These are phyloP conservation scores for Coranthus polyacanthus DNA, from an alignment of 2,797 vertebrate species.

Conservation along the genomic window DNA sequence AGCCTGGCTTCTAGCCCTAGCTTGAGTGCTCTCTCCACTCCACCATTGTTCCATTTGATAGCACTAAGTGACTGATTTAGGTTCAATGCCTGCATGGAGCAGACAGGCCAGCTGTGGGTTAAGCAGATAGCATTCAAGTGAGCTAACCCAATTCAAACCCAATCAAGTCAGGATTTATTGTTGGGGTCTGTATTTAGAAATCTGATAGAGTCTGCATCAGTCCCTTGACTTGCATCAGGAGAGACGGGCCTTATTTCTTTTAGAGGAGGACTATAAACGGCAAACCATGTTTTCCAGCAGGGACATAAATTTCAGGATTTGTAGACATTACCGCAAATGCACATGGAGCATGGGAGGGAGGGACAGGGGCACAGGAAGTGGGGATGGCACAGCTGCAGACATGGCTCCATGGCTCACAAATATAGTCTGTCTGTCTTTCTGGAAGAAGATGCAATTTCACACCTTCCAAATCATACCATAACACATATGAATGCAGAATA, in stretches of 20 bases:
- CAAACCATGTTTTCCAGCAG: conserved; percentile 87
- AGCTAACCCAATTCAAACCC: conserved; percentile 89
- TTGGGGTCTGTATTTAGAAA: conserved; percentile 88
- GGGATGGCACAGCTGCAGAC: conserved; percentile 75
- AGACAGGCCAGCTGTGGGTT: conserved; percentile 89
- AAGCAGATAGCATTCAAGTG: conserved; percentile 91
- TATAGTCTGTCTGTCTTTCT: conserved; percentile 74
- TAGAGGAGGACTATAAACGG: conserved; percentile 84
- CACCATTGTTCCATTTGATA: conserved; percentile 85
- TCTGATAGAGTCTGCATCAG: conserved; percentile 89
- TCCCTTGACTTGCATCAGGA: conserved; percentile 87
- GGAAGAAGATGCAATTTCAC: conserved; percentile 70
- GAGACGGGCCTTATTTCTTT: conserved; percentile 84
- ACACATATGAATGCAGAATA: conserved; percentile 54
- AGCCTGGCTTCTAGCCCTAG: conserved; percentile 79
- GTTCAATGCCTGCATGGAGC: conserved; percentile 88
- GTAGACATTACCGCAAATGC: conserved; percentile 87
- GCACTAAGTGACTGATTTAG: conserved; percentile 90
- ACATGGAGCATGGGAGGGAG: conserved; percentile 70
- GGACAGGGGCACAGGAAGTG: conserved; percentile 81
- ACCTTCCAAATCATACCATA: conserved; percentile 53
- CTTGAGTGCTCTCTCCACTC: conserved; percentile 82
- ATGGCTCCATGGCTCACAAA: conserved; percentile 72
- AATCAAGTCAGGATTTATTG: conserved; percentile 89
- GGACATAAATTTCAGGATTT: conserved; percentile 87